Conservation (phyloP, 2,797 vertebrate species). For the Gambelia wislizenii region DNA sequence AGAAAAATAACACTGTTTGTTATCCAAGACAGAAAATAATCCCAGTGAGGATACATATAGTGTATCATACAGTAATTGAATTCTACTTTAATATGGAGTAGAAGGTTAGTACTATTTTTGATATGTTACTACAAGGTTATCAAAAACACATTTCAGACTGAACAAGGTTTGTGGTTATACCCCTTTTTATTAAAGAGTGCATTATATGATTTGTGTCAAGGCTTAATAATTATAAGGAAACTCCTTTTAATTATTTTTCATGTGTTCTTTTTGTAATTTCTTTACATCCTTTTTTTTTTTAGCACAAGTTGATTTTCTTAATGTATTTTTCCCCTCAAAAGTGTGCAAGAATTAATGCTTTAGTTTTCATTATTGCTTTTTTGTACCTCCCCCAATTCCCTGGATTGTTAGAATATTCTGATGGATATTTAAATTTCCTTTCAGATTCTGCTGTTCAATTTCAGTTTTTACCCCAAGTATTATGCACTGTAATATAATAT, state of each 20-base stretch:
- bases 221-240: constrained; percentile 33
- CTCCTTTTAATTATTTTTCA: constrained; percentile 52
- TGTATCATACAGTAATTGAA: constrained; percentile 60
- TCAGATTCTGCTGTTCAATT: background rate
- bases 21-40: constrained; percentile 60
- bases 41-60: constrained; percentile 47
- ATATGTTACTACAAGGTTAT: constrained; percentile 62
- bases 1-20: constrained; percentile 67
- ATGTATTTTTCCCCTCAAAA: background rate
- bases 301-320: background rate
- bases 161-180: constrained; percentile 54
- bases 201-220: constrained; percentile 20
- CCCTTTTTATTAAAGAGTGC: constrained; percentile 49
- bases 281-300: constrained; percentile 36
- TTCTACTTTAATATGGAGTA: constrained; percentile 66
- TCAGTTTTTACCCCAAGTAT: background rate
- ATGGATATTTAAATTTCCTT: background rate
- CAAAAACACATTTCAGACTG: constrained; percentile 59
- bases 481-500: background rate
- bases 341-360: background rate
- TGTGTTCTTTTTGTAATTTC: background rate
- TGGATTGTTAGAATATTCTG: background rate
- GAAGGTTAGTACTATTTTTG: constrained; percentile 66
- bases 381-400: background rate
- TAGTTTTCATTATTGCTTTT: background rate